phyloP scores from a whole-genome alignment of 2,797 vertebrate genomes.

The Parauchenoglanis punctatus region DNA sequence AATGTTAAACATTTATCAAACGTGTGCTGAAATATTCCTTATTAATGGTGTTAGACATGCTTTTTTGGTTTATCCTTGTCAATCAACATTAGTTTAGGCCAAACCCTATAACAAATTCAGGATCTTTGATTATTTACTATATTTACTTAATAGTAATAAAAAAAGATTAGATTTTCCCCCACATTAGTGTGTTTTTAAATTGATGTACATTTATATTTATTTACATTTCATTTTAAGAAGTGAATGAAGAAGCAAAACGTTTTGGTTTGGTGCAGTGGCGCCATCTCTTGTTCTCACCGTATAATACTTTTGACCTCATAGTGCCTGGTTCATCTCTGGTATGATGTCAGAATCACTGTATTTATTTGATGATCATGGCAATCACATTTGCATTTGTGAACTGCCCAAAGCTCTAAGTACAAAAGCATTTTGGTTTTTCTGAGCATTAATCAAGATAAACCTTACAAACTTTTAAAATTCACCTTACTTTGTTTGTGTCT shows the following conservation, averaged over 20 bases:
- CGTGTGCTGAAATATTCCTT: background rate
- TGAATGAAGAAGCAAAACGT: no score
- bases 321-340: background rate
- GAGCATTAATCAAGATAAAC: background rate
- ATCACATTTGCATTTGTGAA: background rate
- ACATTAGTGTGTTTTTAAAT: no score
- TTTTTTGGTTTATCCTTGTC: no score
- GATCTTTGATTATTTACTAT: background rate
- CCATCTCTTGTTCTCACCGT: slow-evolving; percentile 31
- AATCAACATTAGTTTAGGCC: background rate
- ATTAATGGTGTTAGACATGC: background rate
- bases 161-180: no score
- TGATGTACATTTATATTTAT: background rate
- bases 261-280: slow-evolving; percentile 34
- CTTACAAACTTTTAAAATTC: background rate
- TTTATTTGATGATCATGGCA: no score
- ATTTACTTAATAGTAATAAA: background rate
- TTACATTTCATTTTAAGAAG: background rate
- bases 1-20: background rate
- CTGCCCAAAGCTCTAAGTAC: background rate
- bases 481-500: background rate
- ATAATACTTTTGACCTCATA: background rate
- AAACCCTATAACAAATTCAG: background rate
- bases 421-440: background rate
- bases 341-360: background rate